Evolutionary conservation across 2,888 invertebrate genomes (phyloP).

Genomic region (Lepidonotus clava): DNA sequence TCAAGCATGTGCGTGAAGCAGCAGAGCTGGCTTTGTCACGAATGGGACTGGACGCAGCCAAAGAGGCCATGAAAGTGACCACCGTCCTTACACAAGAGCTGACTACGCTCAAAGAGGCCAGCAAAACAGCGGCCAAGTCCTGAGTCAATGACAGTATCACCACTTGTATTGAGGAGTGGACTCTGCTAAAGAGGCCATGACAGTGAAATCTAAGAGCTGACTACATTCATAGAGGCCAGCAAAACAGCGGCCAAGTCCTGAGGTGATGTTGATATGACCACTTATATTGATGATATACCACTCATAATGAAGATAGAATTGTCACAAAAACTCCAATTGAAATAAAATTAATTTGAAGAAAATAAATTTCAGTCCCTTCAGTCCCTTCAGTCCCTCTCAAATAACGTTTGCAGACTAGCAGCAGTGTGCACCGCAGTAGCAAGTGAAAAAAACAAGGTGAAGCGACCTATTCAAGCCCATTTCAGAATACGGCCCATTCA

Average conservation of each 20-base stretch:
- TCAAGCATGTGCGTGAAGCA: conserved; percentile 63
- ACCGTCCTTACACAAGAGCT: conserved; percentile 60
- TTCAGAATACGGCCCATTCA: no score
- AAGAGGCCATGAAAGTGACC: conserved; percentile 61
- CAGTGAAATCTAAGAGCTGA: not conserved
- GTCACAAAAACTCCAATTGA: not conserved
- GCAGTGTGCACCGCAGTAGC: no score
- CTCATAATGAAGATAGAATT: not conserved
- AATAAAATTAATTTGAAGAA: not conserved
- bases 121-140: not conserved
- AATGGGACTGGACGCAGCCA: conserved; percentile 61
- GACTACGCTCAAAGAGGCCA: conserved; percentile 43
- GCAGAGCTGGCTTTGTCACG: conserved; percentile 62
- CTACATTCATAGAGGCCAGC: not conserved
- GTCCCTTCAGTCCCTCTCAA: no score
- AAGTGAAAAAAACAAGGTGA: no score
- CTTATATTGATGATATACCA: not conserved
- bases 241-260: not conserved
- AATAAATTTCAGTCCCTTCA: not conserved
- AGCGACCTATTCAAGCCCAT: no score
- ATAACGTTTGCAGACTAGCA: no score
- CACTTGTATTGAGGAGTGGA: not conserved
- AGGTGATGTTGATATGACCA: not conserved
- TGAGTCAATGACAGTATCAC: not conserved
- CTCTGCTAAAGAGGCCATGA: not conserved